These are phyloP conservation scores for Ciconia boyciana DNA, from an alignment of 2,113 vertebrate genomes.

Conservation along the genomic window DNA sequence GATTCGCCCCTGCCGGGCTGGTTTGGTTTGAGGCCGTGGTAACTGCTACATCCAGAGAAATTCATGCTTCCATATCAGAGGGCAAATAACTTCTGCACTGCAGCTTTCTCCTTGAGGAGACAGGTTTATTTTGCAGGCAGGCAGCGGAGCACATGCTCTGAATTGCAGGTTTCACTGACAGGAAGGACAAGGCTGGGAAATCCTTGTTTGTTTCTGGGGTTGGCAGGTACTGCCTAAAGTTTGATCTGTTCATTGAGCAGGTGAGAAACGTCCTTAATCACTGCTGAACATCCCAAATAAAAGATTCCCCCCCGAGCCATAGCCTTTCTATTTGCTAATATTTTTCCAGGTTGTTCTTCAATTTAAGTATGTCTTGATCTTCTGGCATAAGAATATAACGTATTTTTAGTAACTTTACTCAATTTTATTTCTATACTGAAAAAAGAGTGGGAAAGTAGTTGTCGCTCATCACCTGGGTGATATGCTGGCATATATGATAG, in stretches of 20 bases:
- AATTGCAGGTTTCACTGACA: not conserved
- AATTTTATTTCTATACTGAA: not conserved
- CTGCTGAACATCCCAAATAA: not conserved
- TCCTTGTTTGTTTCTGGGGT: not conserved
- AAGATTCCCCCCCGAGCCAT: not conserved
- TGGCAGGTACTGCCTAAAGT: not conserved
- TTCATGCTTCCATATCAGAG: not conserved
- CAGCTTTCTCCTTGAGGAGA: not conserved
- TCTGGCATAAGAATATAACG: accelerated
- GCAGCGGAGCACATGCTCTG: not conserved
- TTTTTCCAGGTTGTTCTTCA: not conserved
- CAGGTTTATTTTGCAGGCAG: not conserved
- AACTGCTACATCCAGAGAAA: not conserved
- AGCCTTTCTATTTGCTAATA: not conserved
- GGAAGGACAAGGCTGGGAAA: not conserved
- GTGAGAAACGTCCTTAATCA: not conserved
- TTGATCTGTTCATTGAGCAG: not conserved
- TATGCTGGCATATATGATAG: not conserved
- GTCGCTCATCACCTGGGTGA: not conserved
- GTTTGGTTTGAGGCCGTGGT: not conserved
- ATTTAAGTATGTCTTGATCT: not conserved
- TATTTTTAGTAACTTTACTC: not conserved
- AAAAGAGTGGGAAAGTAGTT: not conserved
- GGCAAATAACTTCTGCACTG: not conserved
- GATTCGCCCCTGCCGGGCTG: not conserved